Base-by-base conservation (phyloP, 2,797 vertebrate genomes). In the Eleutherodactylus coqui region DNA sequence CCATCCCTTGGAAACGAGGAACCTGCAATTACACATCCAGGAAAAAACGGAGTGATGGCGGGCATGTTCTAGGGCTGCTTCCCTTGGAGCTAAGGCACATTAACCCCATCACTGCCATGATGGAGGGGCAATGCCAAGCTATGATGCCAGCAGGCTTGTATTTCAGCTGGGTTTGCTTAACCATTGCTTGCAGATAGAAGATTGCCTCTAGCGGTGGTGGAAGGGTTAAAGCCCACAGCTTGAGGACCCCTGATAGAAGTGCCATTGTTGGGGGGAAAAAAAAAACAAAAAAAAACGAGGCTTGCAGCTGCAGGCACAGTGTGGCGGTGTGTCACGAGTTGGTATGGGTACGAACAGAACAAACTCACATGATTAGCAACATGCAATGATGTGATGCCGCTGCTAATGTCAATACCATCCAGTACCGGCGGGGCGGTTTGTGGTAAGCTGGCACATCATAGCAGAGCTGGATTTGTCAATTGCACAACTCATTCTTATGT, bases 11-110 rank as follows among this genome's bases (percentile, higher is more conserved):
- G 76, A 87, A 87, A 84, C 73, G 75, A 80, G 86, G 81, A 83
- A 87, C 82, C 76, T 64, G 32, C 76, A 87, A 84, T 84, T 79
- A 87, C 75, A 87, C 86, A 84, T 84, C 76, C 86, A 87, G 86
- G 67, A 87, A 87, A 87, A 51, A 79, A 32, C 3, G 13, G 80
- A 60, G 80, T 24, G 80, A 83, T 75, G 41, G 75, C 72, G 81
- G 14, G 43, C 77, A 13, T 72, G 81, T 78, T 82, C 79, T 70
- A 67, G 43, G 55, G 67, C 73, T 62, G 29, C 79, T 86, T 76
- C 78, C 78, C 69, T 67, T 43, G 13, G 29, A 85, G 76, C 53
- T n/a, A 36, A 73, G 73, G 34, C 62, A 10, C n/a, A 21, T 60
- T 82, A 81, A 81, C 79, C 72, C 17, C 9, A 69, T 69, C 17